Evolutionary conservation across 2,113 vertebrate species (phyloP), one percentile per base, ranked within the genome.

Genomic region (Todiramphus saurophagus): DNA sequence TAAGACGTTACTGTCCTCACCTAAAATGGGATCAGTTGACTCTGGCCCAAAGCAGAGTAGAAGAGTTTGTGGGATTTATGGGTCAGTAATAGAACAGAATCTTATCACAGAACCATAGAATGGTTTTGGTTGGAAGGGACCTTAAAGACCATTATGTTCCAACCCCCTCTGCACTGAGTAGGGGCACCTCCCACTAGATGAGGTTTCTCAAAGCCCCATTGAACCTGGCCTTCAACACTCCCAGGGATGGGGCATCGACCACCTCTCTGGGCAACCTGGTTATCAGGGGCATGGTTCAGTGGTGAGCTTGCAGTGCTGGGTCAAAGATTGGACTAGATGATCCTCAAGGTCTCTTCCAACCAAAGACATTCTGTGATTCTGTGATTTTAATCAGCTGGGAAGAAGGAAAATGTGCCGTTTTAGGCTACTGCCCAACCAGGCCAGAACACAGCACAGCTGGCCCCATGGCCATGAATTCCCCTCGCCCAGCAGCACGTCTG

Each of bases 401-500:
- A 44, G 51, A 21, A 83, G 72, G 46, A 41, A 30, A 51, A 39
- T 0, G 2, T 1, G 27, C 66, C 5, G 1, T 33, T 59, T 79
- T 13, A 19, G 39, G 33, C 12, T 50, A 4, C 24, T 20, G 28
- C 66, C 50, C 66, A 75, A 23, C 30, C 10, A 74, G 66, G 53
- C 37, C 13, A 79, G 70, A 63, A 75, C 48, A 68, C 64, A 68
- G 27, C 53, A 41, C 14, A 14, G 2, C 30, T 13, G 16, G 18
- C 28, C 39, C 35, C 5, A 0, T 8, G 50, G 30, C 62, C 39
- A n/a, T 2, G 24, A 59, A 58, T 53, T 56, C 8, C 44, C 25
- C 23, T 41, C 1, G 8, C 16, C 24, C 50, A 7, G 69, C 2
- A 1, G 53, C 70, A 58, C 16, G 0, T 10, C 35, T 13, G 23